Conservation (phyloP, 2,888 invertebrate genomes). For the Cerastis leucographa region DNA sequence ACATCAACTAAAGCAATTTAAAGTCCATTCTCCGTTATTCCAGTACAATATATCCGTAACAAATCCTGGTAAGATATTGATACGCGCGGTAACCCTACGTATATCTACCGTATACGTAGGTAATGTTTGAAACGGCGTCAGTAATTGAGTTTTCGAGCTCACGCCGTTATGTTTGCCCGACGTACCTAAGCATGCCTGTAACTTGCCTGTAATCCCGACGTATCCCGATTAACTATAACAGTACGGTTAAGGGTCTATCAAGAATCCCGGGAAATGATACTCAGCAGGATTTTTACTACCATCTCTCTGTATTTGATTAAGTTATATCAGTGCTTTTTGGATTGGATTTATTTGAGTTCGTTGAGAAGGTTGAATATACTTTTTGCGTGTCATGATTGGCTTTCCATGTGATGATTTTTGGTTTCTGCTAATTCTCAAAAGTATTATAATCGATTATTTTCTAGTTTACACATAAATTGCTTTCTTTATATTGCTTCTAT, state of each 20-base stretch:
- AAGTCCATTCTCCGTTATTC: background rate
- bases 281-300: slow-evolving; percentile 48
- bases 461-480: background rate
- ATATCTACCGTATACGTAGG: slow-evolving; percentile 47
- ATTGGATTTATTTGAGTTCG: slow-evolving; percentile 45
- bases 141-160: slow-evolving; percentile 78
- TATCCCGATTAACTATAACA: slow-evolving; percentile 66
- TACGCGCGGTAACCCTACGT: slow-evolving; percentile 49
- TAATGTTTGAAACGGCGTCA: slow-evolving; percentile 70
- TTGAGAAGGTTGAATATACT: background rate
- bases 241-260: slow-evolving; percentile 58
- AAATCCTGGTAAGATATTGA: slow-evolving; percentile 46
- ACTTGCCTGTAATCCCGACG: slow-evolving; percentile 64
- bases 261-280: slow-evolving; percentile 47
- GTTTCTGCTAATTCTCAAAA: too few species aligned
- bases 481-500: background rate
- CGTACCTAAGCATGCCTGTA: slow-evolving; percentile 66
- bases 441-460: too few species aligned
- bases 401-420: background rate
- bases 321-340: slow-evolving; percentile 45
- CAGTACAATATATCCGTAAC: background rate
- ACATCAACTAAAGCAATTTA: background rate
- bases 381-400: slow-evolving; percentile 21
- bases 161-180: slow-evolving; percentile 71
- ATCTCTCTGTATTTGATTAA: slow-evolving; percentile 46